Conservation (phyloP, 2,888 invertebrate genomes). For the Stomorhina lunata region DNA sequence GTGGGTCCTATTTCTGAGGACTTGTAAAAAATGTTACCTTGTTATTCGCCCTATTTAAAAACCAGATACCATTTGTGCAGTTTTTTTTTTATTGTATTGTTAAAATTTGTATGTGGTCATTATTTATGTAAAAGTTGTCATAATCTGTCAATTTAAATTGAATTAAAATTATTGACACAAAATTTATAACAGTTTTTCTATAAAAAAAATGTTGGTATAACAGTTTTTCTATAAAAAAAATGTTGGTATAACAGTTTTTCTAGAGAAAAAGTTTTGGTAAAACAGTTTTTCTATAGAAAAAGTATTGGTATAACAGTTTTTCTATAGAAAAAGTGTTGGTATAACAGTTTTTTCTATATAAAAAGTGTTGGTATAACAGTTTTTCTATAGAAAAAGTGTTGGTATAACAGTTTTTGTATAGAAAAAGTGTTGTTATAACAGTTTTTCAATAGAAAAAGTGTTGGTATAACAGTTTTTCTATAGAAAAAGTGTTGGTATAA, state of each 20-base stretch:
- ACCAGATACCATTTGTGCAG: neutral
- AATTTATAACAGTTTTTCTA: neutral
- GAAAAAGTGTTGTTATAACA: neutral
- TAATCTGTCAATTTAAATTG: slow-evolving; percentile 71
- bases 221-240: neutral
- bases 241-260: neutral
- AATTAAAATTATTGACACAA: neutral
- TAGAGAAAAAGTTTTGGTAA: no score
- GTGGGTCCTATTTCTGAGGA: slow-evolving; percentile 62
- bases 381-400: neutral
- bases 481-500: neutral
- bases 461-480: neutral
- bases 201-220: neutral
- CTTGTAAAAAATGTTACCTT: neutral
- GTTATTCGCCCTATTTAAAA: neutral
- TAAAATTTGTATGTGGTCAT: slow-evolving; percentile 16
- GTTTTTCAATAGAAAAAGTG: neutral
- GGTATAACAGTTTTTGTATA: neutral
- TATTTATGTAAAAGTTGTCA: slow-evolving; percentile 63
- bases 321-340: no score
- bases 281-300: neutral
- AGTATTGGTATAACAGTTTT: neutral
- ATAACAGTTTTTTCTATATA: neutral
- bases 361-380: neutral
- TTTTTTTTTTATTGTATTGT: neutral